Evolutionary conservation across 2,888 invertebrate species (phyloP), one percentile per base, ranked within the genome.

Genomic region (Empis livida): DNA sequence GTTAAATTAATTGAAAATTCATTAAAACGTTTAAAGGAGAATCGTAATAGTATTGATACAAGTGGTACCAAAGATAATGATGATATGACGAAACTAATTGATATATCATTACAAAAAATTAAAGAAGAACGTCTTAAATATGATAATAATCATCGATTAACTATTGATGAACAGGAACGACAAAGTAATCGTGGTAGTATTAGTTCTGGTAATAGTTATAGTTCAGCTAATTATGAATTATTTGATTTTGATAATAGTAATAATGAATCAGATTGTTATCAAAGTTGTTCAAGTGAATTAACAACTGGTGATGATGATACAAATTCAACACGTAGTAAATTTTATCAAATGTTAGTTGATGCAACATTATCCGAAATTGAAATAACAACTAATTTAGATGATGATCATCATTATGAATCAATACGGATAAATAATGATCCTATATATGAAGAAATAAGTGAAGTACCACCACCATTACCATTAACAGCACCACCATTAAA

Each of bases 391-490:
- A 79, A 75, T 51, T 72, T 72, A 23, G 76, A 77, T 52, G 78
- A 80, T 56, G 81, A 82, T 62, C 83, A 84, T 64, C 80, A 81
- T 59, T 84, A 84, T 57, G 84, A 84, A 62, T 81, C 82, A 46
- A 82, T 84, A 52, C 72, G 78, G 2, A 77, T 78, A 57, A 65
- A 62, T 45, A 73, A 73, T 47, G 84, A 84, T 71, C 85, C 84
- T 3, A 85, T 86, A 59, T 86, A 86, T 61, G 85, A 85, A 68
- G 83, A 83, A 66, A 83, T 83, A 53, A 73, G 73, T 51, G 82
- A 82, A 57, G 76, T 81, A 64, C 87, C 87, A 46, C 86, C 86
- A 13, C 88, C 88, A 3, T 65, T 89, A 57, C 88, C 88, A 2
- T 65, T 80, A 1, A 83, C 82, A 58, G 85, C 87, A 15, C 88